Base-by-base conservation (phyloP, 2,113 vertebrate genomes). In the Oxyruncus cristatus region DNA sequence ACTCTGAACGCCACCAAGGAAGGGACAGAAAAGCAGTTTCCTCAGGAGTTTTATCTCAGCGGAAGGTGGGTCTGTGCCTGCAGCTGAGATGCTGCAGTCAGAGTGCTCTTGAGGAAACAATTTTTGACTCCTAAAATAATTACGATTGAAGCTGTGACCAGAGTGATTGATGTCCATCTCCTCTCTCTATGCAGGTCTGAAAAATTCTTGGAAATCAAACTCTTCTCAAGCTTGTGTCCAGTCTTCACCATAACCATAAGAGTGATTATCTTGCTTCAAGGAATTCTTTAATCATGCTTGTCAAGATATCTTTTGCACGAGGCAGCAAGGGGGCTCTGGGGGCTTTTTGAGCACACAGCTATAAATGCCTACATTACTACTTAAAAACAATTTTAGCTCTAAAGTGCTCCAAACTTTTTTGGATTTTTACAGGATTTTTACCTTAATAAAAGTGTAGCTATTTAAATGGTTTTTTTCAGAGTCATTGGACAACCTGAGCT, bases 321-420 rank as follows among this genome's bases (percentile, higher is more conserved):
- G 30, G 22, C 24, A 49, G 5, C 3, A 11, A 8, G 11, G 6
- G 0, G 8, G 3, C 9, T 23, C 7, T 27, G 12, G 13, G 13
- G 12, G 27, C 18, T 26, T 63, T 59, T 39, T 65, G 28, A 47
- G 5, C 42, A 46, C 0, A 0, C 33, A 30, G 12, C 24, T 47
- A 6, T 39, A n/a, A 49, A 33, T 46, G 8, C 5, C 7, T 3
- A 2, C 3, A 11, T 58, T 35, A 15, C 17, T 35, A 7, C 41
- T 85, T 75, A 20, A 72, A 68, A 46, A 2, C 15, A 35, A 15
- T 21, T 23, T 4, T 20, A 41, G 1, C 6, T 89, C 12, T 71
- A 44, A 4, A 12, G 2, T 35, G 13, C 5, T 81, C 3, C 23
- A 22, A 55, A n/a, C n/a, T n/a, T n/a, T n/a, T n/a, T n/a, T n/a